A percentile compares a stretch with the other conserved stretches of the same genome.
phyloP scores from a whole-genome alignment of 2,113 vertebrate genomes.

The Phaethornis superciliosus region DNA sequence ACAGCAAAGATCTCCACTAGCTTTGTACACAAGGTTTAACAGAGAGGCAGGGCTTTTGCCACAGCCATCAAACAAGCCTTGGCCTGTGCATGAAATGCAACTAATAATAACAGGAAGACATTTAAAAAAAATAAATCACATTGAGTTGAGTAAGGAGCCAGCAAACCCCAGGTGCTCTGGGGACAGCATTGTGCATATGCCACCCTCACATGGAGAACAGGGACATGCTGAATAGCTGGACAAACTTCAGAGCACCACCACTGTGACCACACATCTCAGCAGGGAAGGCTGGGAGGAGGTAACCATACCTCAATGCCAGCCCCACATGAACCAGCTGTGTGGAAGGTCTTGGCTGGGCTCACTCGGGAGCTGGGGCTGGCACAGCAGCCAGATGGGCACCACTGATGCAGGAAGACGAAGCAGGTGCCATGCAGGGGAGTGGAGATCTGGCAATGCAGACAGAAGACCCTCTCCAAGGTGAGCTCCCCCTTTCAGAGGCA shows the following conservation, averaged over 20 bases:
- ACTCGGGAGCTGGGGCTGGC: rapidly evolving
- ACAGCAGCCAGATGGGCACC: neutral
- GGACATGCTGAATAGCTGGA: neutral
- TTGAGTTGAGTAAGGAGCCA: neutral
- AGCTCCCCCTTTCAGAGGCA: neutral
- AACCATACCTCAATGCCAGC: neutral
- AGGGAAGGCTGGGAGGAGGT: neutral
- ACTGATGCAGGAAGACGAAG: neutral
- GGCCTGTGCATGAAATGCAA: neutral
- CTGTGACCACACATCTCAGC: neutral
- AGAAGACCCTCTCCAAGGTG: neutral
- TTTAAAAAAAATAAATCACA: neutral
- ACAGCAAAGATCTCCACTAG: slow-evolving; percentile 2
- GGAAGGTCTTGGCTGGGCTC: neutral
- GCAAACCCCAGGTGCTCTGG: neutral
- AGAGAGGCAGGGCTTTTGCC: slow-evolving; percentile 3
- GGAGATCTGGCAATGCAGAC: neutral
- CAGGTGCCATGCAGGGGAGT: neutral
- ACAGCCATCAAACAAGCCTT: neutral
- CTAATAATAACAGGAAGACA: neutral
- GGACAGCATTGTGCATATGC: neutral
- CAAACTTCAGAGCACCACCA: rapidly evolving
- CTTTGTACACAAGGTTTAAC: neutral
- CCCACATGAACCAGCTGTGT: neutral
- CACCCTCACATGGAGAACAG: neutral